Evolutionary conservation across 2,113 vertebrate genomes (phyloP).

Genomic region (Erythrocercus mccallii): DNA sequence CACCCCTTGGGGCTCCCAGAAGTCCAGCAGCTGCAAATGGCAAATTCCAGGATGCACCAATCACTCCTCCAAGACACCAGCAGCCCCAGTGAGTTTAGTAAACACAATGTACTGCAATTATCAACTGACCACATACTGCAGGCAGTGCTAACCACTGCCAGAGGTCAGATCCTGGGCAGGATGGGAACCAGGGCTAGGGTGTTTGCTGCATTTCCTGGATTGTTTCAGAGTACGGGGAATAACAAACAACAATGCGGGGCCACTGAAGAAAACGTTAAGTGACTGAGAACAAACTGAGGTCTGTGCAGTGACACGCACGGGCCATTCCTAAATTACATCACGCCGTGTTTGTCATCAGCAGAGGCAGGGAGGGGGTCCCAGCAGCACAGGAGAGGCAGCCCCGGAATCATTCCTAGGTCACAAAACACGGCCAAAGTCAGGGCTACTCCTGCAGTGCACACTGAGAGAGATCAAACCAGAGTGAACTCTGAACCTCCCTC

Average conservation of each 20-base stretch:
- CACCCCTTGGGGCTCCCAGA: neutral
- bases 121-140: neutral
- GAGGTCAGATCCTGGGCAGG: neutral
- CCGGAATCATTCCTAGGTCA: neutral
- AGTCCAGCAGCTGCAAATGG: neutral
- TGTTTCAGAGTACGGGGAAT: neutral
- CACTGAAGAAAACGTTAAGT: neutral
- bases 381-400: neutral
- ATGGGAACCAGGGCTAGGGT: neutral
- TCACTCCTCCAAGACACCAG: neutral
- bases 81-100: neutral
- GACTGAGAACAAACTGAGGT: accelerated
- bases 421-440: neutral
- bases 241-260: neutral
- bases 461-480: neutral
- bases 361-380: neutral
- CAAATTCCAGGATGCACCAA: neutral
- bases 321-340: neutral
- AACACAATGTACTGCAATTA: neutral
- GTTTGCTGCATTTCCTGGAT: neutral
- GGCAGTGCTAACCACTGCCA: neutral
- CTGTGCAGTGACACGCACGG: accelerated
- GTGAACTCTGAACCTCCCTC: neutral
- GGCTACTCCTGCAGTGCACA: neutral
- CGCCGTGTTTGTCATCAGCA: accelerated